Conservation (phyloP, 2,888 invertebrate species). For the Sminthurinus aureus region DNA sequence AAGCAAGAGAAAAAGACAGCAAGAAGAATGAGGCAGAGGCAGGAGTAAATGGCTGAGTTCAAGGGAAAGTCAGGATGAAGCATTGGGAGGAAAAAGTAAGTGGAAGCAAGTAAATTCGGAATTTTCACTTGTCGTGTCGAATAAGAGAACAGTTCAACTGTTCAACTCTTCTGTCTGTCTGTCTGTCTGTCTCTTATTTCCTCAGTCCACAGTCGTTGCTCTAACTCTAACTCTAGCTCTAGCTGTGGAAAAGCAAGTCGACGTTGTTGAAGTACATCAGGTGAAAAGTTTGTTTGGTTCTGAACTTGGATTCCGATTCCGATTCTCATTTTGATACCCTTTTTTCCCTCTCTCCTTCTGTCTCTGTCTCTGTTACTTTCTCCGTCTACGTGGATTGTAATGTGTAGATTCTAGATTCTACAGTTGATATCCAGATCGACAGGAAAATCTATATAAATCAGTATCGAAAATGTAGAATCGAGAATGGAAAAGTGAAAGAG, state of each 20-base stretch:
- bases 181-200: not conserved
- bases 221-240: not conserved
- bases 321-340: not conserved
- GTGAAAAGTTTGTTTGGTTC: slow-evolving; percentile 1
- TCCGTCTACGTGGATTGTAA: not conserved
- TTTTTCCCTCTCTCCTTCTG: not conserved
- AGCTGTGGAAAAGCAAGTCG: not conserved
- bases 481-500: too few relatives aligned
- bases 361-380: not conserved
- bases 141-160: not conserved
- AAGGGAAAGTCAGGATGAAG: not conserved
- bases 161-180: too few relatives aligned
- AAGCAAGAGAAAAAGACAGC: not conserved
- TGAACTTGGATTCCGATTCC: not conserved
- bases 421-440: too few relatives aligned
- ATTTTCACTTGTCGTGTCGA: not conserved
- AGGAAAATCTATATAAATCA: too few relatives aligned
- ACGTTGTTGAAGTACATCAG: not conserved
- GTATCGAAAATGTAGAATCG: too few relatives aligned
- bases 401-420: not conserved
- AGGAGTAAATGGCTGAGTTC: not conserved
- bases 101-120: not conserved
- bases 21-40: not conserved
- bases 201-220: not conserved
- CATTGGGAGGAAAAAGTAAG: not conserved